These are phyloP conservation scores for Norana najaformis DNA, from an alignment of 2,888 invertebrate genomes.

Conservation along the genomic window DNA sequence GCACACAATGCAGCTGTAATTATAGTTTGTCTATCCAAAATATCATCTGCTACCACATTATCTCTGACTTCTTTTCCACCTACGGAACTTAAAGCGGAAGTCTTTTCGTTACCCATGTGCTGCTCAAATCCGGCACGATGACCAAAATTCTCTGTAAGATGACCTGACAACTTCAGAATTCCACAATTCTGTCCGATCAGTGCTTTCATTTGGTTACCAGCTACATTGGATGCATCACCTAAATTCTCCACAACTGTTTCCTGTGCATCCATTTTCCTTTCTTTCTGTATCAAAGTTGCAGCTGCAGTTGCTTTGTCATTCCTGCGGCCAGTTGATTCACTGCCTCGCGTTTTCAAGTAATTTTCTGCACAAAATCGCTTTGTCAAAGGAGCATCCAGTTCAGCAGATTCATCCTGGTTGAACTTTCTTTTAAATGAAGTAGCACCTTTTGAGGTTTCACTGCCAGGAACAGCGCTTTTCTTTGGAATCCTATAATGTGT, in stretches of 20 bases:
- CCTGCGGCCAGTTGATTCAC: not conserved
- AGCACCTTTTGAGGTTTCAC: not conserved
- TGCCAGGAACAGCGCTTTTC: not conserved
- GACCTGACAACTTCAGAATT: not conserved
- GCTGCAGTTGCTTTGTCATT: not conserved
- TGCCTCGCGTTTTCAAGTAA: not conserved
- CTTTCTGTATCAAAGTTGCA: not conserved
- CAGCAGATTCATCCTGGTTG: not conserved
- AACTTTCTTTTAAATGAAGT: not conserved
- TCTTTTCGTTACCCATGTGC: not conserved
- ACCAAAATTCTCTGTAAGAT: not conserved
- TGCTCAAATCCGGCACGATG: not conserved
- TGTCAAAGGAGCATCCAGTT: not conserved
- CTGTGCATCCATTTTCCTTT: not conserved
- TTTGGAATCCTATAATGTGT: not conserved
- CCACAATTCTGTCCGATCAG: not conserved
- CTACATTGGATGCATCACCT: not conserved
- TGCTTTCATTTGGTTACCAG: not conserved
- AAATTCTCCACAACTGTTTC: not conserved
- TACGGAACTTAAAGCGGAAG: not conserved
- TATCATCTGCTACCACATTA: not conserved
- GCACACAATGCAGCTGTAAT: not conserved
- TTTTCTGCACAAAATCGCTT: conserved; percentile 2
- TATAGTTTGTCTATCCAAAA: not conserved
- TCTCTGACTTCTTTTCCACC: not conserved